Evolutionary conservation across 2,113 vertebrate genomes (phyloP).

Genomic region (Ceratotherium simum): DNA sequence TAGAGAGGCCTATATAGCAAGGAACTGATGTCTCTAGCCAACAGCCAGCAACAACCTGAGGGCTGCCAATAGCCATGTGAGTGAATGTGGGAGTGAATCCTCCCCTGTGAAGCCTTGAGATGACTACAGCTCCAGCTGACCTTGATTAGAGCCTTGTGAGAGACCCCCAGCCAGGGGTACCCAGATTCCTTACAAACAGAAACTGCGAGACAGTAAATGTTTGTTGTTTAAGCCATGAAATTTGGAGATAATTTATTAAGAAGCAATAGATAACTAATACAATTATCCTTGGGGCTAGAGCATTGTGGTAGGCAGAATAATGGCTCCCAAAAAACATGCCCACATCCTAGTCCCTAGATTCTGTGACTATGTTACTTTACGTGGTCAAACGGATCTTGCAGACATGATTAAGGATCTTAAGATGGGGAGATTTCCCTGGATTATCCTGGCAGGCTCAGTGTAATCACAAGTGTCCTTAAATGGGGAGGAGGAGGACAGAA

Average conservation of each 20-base stretch:
- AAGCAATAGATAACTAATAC: background rate
- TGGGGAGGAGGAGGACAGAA: background rate
- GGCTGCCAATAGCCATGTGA: background rate
- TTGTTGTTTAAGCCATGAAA: background rate
- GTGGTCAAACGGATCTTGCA: background rate
- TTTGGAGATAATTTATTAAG: background rate
- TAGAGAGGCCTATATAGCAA: background rate
- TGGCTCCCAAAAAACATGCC: background rate
- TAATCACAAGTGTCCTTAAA: background rate
- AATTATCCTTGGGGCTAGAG: background rate
- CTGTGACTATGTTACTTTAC: background rate
- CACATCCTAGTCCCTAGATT: background rate
- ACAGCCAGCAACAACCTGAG: background rate
- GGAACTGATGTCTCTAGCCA: background rate
- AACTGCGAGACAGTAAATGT: background rate
- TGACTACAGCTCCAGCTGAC: background rate
- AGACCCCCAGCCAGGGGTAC: background rate
- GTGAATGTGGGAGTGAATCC: background rate
- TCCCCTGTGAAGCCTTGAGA: background rate
- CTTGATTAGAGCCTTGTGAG: background rate
- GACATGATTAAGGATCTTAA: background rate
- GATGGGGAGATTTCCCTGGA: background rate
- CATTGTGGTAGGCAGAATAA: background rate
- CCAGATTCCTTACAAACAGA: background rate
- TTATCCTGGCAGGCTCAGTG: background rate